A percentile compares a stretch with the other conserved stretches of the same genome.
These are phyloP conservation scores for Siderastrea siderea DNA, from an alignment of 92 coral and sea anemone species.

Conservation along the genomic window DNA sequence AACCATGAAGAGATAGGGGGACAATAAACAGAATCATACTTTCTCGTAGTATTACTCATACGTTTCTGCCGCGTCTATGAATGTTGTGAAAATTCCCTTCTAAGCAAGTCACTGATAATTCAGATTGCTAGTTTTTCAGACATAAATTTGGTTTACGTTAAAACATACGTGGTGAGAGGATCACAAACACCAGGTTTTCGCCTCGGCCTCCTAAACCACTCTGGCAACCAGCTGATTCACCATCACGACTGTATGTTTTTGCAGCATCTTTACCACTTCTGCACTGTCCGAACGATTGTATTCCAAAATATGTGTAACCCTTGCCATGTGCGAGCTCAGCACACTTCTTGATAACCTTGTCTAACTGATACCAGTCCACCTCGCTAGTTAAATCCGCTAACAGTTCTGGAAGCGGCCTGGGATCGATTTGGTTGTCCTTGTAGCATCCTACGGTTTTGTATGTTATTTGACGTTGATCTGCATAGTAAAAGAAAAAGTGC, in stretches of 20 bases:
- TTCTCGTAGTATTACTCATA: too few species aligned
- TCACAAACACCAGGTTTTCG: conserved; percentile 24
- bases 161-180: neutral
- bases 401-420: conserved; percentile 35
- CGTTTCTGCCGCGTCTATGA: too few species aligned
- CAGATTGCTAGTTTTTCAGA: too few species aligned
- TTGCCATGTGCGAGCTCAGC: conserved; percentile 29
- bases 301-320: conserved; percentile 35
- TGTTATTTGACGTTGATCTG: conserved; percentile 3
- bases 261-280: conserved; percentile 33
- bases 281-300: conserved; percentile 44
- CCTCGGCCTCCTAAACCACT: conserved; percentile 25
- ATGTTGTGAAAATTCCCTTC: too few species aligned
- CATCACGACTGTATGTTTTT: conserved; percentile 1
- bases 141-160: neutral
- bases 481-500: neutral
- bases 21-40: too few species aligned
- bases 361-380: conserved; percentile 31
- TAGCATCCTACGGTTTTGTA: conserved; percentile 25
- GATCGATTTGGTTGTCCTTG: conserved; percentile 34
- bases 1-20: too few species aligned
- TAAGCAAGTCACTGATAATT: too few species aligned
- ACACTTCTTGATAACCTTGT: conserved; percentile 27
- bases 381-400: conserved; percentile 30
- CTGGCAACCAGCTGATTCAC: conserved; percentile 10